A percentile compares a stretch with the other conserved stretches of the same genome.
These are phyloP conservation scores for Metacarcinus magister DNA, from an alignment of 2,888 invertebrate species.

Conservation along the genomic window DNA sequence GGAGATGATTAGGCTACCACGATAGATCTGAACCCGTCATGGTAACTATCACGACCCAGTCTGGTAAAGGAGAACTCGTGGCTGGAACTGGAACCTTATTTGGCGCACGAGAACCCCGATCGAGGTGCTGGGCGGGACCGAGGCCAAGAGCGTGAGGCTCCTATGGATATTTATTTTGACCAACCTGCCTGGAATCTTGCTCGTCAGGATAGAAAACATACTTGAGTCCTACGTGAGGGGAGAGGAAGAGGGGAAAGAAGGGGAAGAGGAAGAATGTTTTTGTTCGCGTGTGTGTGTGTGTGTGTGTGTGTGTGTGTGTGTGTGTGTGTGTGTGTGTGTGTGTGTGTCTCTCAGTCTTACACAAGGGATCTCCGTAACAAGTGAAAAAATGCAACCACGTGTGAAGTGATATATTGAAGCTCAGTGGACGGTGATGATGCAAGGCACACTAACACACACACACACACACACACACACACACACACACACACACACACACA, in stretches of 20 bases:
- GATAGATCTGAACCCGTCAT: background rate
- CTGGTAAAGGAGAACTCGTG: slow-evolving; percentile 18
- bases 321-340: background rate
- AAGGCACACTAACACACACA: background rate
- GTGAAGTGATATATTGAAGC: background rate
- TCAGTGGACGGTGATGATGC: background rate
- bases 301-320: too few relatives aligned
- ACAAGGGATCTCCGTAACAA: background rate
- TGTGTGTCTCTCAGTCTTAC: background rate
- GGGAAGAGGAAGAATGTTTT: background rate
- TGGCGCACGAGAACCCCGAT: background rate
- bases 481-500: slow-evolving; percentile 57
- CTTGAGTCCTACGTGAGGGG: background rate
- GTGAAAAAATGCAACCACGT: background rate
- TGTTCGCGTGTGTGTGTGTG: too few relatives aligned
- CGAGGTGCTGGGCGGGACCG: slow-evolving; percentile 28
- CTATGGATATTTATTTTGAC: background rate
- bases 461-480: slow-evolving; percentile 55
- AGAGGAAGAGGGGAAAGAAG: background rate
- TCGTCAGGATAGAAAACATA: background rate
- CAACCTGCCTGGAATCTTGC: background rate
- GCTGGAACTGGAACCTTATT: background rate
- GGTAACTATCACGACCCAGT: background rate
- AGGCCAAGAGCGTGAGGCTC: background rate
- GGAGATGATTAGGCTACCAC: background rate